These are phyloP conservation scores for Etheostoma spectabile DNA, from an alignment of 2,113 vertebrate species.

Conservation along the genomic window DNA sequence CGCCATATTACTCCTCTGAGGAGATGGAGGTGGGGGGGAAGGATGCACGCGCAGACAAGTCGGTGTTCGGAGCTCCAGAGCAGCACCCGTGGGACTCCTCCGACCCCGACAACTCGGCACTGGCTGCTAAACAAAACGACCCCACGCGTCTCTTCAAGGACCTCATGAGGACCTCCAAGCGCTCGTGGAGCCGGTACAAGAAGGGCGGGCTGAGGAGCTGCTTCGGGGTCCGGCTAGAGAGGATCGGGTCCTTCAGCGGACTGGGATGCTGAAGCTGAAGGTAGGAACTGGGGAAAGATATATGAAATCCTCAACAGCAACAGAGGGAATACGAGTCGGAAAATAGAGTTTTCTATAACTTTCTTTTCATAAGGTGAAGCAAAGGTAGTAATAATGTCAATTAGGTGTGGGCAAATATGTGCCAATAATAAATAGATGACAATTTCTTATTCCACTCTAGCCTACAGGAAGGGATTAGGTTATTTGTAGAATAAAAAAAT, in stretches of 20 bases:
- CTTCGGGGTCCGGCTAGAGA: conserved; percentile 84
- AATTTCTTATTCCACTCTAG: neutral
- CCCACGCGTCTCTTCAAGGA: conserved; percentile 79
- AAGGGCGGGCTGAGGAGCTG: conserved; percentile 85
- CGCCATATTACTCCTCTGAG: conserved; percentile 52
- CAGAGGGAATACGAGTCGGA: neutral
- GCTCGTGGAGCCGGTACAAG: conserved; percentile 83
- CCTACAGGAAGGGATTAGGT: neutral
- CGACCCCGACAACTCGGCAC: conserved; percentile 52
- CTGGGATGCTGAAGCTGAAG: conserved; percentile 85
- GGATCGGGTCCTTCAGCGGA: conserved; percentile 87
- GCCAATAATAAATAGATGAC: neutral
- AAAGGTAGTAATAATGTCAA: neutral
- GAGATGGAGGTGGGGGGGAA: conserved; percentile 43
- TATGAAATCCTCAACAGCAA: neutral
- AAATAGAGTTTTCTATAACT: neutral
- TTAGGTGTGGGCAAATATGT: neutral
- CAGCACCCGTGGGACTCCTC: conserved; percentile 52
- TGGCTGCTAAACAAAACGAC: conserved; percentile 52
- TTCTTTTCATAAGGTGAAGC: neutral
- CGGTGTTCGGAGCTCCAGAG: conserved; percentile 40
- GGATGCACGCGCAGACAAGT: conserved; percentile 51
- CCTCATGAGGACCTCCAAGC: conserved; percentile 79
- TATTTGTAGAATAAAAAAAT: neutral
- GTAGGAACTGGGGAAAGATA: conserved; percentile 22